Percentiles rank a stretch among this genome's conserved stretches.
phyloP scores from a whole-genome alignment of 2,888 invertebrate species.

The Deilephila porcellus region DNA sequence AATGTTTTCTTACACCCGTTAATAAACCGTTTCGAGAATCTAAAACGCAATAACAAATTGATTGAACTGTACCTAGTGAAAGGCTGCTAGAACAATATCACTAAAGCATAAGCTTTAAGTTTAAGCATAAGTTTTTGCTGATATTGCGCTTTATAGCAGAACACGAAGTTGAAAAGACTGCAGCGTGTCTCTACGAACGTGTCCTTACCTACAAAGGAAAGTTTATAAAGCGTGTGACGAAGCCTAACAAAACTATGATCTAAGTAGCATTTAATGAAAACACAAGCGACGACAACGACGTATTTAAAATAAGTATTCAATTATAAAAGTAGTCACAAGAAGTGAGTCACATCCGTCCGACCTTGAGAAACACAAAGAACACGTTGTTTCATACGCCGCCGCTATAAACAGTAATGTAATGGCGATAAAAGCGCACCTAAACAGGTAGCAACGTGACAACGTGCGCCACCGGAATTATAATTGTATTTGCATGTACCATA shows the following conservation, averaged over 20 bases:
- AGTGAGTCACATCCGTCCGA: constrained; percentile 52
- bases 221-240: not conserved
- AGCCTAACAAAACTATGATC: not conserved
- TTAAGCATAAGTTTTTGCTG: too few species aligned
- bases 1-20: too few species aligned
- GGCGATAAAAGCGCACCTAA: constrained; percentile 73
- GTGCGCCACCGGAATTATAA: constrained; percentile 62
- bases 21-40: too few species aligned
- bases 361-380: constrained; percentile 78
- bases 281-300: constrained; percentile 15
- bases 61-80: too few species aligned
- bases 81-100: too few species aligned
- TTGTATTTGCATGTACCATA: constrained; percentile 46
- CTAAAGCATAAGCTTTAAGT: too few species aligned
- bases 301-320: constrained; percentile 37
- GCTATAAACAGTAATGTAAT: constrained; percentile 64
- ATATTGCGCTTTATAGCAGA: too few species aligned
- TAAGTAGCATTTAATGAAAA: constrained; percentile 27
- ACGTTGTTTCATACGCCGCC: constrained; percentile 18
- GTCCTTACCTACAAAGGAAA: not conserved
- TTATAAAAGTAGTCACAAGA: constrained; percentile 14
- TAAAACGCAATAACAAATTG: too few species aligned
- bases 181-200: too few species aligned
- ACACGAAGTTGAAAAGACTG: too few species aligned
- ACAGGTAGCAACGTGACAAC: constrained; percentile 56